Evolutionary conservation across 2,888 invertebrate species (phyloP), one percentile per base, ranked within the genome.

Genomic region (Tipula confusa): DNA sequence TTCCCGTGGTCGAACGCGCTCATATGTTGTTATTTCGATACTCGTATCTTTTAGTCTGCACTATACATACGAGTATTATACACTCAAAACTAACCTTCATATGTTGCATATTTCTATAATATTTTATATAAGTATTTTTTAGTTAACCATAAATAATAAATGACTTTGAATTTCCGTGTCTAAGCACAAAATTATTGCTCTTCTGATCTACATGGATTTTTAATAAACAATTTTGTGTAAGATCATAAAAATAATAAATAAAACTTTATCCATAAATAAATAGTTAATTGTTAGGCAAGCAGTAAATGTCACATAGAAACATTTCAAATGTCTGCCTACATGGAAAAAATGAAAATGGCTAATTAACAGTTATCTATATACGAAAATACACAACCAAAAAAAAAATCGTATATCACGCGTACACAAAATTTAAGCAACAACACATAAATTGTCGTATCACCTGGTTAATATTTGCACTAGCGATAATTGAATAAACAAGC

Each of bases 91-190:
- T 64, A 64, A 24, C 64, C 64, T 64, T 24, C 64, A 24, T 64
- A 64, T 18, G 64, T n/a, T 24, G 64, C 64, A 24, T 64, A 64
- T 64, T 64, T 24, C 64, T 9, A 64, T 24, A 64, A 64, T 24
- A 64, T 24, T 43, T 43, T 43, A 43, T 43, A 15, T 15, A n/a
- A n/a, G n/a, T n/a, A n/a, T n/a, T n/a, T n/a, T n/a, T n/a, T n/a
- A 15, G 4, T 43, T 43, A 5, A 43, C 43, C 43, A 43, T 15
- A 43, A 43, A 43, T 43, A 43, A 24, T 24, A 64, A 7, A 24
- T 64, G 64, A 64, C 64, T 24, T 64, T 64, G 64, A 64, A 64
- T 64, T 64, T 64, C 64, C 64, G 64, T 64, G 7, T 64, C 64
- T 64, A 18, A 64, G 64, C 64, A 64, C 18, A 64, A 64, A 64